phyloP scores from a whole-genome alignment of 2,113 vertebrate genomes.

The Diglossa brunneiventris region DNA sequence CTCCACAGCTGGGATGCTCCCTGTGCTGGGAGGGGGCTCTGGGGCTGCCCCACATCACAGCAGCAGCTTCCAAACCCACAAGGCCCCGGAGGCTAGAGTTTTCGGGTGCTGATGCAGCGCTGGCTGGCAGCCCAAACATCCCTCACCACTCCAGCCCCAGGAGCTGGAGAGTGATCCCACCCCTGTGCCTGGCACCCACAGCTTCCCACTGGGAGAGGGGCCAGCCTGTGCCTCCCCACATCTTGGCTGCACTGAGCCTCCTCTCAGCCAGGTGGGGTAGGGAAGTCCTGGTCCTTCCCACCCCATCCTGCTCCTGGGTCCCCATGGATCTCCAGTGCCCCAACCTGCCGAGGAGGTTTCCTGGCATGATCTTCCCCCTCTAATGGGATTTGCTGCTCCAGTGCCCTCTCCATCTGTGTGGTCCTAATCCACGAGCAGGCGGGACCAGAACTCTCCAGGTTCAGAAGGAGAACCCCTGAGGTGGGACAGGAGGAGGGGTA shows the following conservation, averaged over 20 bases:
- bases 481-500: not conserved
- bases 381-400: not conserved
- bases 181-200: not conserved
- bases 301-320: not conserved
- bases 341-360: accelerated
- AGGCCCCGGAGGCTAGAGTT: not conserved
- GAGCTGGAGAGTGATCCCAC: not conserved
- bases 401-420: not conserved
- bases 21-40: not conserved
- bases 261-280: accelerated
- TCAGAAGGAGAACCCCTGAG: accelerated
- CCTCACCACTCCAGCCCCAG: not conserved
- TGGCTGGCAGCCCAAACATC: not conserved
- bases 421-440: not conserved
- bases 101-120: not conserved
- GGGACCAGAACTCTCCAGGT: not conserved
- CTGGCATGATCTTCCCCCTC: not conserved
- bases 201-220: not conserved
- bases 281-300: not conserved
- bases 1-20: not conserved
- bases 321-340: not conserved
- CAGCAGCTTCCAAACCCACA: not conserved
- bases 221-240: not conserved
- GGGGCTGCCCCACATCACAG: not conserved
- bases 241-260: accelerated